Evolutionary conservation across 2,113 vertebrate genomes (phyloP).

Genomic region (Varanus salvator): DNA sequence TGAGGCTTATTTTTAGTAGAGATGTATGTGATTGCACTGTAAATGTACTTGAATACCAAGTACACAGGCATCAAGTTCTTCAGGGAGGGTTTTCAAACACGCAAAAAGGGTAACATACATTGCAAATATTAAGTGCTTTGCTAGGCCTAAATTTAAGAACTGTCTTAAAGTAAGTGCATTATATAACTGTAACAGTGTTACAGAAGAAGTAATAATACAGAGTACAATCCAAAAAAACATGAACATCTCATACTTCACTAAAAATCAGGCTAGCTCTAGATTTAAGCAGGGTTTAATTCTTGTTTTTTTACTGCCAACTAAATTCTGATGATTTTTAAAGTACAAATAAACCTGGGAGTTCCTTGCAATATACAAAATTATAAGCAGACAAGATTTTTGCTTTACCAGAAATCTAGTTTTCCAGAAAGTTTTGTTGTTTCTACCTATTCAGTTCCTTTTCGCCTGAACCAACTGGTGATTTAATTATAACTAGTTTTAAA

Average conservation of each 20-base stretch:
- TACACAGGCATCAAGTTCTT: not conserved
- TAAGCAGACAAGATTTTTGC: not conserved
- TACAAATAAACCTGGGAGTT: too few relatives aligned
- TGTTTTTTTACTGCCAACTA: not conserved
- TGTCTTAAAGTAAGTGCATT: not conserved
- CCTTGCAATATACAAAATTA: not conserved
- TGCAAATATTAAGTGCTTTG: not conserved
- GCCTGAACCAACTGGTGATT: not conserved
- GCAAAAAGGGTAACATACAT: not conserved
- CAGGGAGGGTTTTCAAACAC: not conserved
- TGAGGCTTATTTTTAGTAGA: too few relatives aligned
- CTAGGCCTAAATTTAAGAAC: constrained; percentile 4
- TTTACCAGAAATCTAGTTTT: not conserved
- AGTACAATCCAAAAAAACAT: not conserved
- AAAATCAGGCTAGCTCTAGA: not conserved
- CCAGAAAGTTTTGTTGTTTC: not conserved
- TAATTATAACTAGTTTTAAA: not conserved
- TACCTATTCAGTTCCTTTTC: not conserved
- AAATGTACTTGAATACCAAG: not conserved
- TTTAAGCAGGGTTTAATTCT: not conserved
- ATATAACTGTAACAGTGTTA: not conserved
- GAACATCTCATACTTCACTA: not conserved
- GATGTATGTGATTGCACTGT: too few relatives aligned
- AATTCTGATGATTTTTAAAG: not conserved
- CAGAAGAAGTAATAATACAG: not conserved